A percentile compares a stretch with the other conserved stretches of the same genome.
Conservation (phyloP, 53 echinoderm and acorn worm genomes). For the Echinarachnius parma region DNA sequence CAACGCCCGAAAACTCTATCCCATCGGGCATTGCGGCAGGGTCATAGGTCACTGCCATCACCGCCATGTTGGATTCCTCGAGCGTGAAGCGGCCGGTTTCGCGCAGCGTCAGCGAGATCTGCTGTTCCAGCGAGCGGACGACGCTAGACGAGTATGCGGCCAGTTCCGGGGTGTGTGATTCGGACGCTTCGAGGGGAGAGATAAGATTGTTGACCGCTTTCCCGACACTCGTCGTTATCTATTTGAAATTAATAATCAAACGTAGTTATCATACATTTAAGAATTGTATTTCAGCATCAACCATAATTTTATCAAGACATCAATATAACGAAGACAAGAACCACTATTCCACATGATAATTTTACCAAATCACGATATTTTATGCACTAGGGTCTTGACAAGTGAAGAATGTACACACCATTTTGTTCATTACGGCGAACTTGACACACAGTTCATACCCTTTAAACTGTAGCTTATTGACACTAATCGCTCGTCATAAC, state of each 20-base stretch:
- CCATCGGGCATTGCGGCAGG: background rate
- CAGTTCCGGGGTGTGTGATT: background rate
- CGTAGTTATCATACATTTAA: no score
- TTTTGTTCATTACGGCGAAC: no score
- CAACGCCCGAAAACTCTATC: slow-evolving; percentile 7
- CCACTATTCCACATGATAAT: no score
- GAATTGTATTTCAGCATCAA: no score
- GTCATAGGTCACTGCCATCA: slow-evolving; percentile 11
- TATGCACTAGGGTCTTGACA: no score
- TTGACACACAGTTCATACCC: no score
- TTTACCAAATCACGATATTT: no score
- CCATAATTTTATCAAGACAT: no score
- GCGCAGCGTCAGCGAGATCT: slow-evolving; percentile 28
- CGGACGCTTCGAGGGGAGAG: background rate
- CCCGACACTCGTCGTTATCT: slow-evolving; percentile 33
- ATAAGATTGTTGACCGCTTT: slow-evolving; percentile 26
- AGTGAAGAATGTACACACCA: no score
- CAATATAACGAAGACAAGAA: no score
- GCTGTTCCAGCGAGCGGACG: slow-evolving; percentile 14
- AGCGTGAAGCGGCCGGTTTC: slow-evolving; percentile 4
- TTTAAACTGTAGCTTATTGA: no score
- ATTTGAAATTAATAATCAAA: background rate
- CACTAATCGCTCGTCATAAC: no score
- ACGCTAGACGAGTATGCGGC: slow-evolving; percentile 37
- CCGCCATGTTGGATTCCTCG: slow-evolving; percentile 2